These are phyloP conservation scores for Rotaria socialis DNA, from an alignment of 2,888 invertebrate species.

Conservation along the genomic window DNA sequence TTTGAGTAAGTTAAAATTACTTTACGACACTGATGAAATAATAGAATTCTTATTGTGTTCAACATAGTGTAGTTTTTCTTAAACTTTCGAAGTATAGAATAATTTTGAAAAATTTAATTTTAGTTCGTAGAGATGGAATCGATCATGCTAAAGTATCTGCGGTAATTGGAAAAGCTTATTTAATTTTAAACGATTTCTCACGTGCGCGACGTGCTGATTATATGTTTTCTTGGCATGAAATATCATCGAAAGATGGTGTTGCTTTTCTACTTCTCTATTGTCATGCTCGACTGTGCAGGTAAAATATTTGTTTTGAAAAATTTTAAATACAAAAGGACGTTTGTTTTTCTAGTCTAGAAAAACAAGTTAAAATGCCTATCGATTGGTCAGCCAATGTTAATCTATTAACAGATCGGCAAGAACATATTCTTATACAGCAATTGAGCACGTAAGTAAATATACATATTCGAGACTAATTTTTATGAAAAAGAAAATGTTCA, in stretches of 20 bases:
- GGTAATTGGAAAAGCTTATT: constrained; percentile 44
- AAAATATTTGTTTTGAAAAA: neutral
- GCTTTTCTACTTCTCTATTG: constrained; percentile 43
- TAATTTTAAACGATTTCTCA: constrained; percentile 44
- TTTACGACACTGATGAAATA: too few relatives aligned
- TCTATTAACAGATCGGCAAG: constrained; percentile 37
- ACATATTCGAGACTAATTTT: too few relatives aligned
- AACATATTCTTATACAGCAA: constrained; percentile 38
- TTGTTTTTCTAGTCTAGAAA: neutral
- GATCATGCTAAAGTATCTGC: constrained; percentile 38
- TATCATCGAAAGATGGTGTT: constrained; percentile 42
- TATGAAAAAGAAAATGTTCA: too few relatives aligned
- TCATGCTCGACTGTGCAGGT: constrained; percentile 42
- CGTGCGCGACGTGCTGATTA: constrained; percentile 42
- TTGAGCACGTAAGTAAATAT: constrained; percentile 28
- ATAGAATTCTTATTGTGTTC: too few relatives aligned
- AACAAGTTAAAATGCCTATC: neutral
- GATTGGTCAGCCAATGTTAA: constrained; percentile 29
- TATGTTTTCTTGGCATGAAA: constrained; percentile 44
- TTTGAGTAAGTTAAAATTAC: neutral
- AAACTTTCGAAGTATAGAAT: too few relatives aligned
- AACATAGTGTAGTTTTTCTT: too few relatives aligned
- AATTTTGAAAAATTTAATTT: neutral
- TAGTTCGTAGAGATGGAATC: constrained; percentile 32
- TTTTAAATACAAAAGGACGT: too few relatives aligned